Base-by-base conservation (phyloP, 2,888 invertebrate species). In the Metopia argyrocephala region DNA sequence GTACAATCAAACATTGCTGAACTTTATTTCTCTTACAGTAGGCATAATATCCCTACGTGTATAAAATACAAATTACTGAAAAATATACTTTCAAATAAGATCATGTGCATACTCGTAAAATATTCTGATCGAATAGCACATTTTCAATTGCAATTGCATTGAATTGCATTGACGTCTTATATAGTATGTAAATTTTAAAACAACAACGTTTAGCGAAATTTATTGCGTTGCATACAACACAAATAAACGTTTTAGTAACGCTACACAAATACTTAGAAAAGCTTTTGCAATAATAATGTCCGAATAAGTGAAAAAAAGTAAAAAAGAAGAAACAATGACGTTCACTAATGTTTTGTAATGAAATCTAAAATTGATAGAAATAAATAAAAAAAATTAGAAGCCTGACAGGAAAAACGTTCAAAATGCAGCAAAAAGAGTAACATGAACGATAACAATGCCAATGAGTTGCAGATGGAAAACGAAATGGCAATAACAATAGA, bases 121-220 rank as follows among this genome's bases (percentile, higher is more conserved):
- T 71, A 76, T 73, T 80, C 71, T 68, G 80, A 71, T 71, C 80
- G 71, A 76, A 80, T 76, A 79, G 76, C 76, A 75, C 75, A 70
- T 75, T 65, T 80, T 68, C 57, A 80, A 80, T 76, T 76, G 76
- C 62, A 76, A 76, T 76, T 64, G 62, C 57, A 76, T 46, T 21
- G 23, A 68, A 56, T 64, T 50, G 70, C 50, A 21, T 50, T 56
- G 38, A 76, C 50, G 21, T 50, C 64, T 23, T 20, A n/a, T n/a
- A n/a, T n/a, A n/a, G n/a, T 31, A 59, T 31, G 45, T 5, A 45
- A 20, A 48, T 48, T 6, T 27, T 20, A 62, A 62, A 69, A 56
- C 46, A 56, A 56, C 12, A 45, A 15, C 15, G 46, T 56, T 9
- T 15, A 69, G 28, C 20, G 15, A 12, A 38, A 31, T 20, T 12